Base-by-base conservation (phyloP, 1,140 invertebrate genomes). In the Phymastichus coffea region DNA sequence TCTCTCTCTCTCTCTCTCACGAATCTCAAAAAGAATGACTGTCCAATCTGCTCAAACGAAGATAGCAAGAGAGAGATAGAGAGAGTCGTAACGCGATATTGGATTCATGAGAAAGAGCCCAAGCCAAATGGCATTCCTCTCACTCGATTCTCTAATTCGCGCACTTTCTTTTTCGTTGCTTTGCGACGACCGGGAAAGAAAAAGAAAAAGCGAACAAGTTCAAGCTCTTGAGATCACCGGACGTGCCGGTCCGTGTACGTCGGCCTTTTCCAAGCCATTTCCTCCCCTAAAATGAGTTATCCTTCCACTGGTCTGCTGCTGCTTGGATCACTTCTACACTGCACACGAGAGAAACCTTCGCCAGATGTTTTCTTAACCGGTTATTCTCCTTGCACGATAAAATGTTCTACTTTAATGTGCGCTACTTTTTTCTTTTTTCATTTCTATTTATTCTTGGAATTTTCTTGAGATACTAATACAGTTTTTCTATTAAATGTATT, bases 71-170 rank as follows among this genome's bases (percentile, higher is more conserved):
- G 30, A 33, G 30, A 33, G 30, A 33, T 33, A 14, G 7, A 33
- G 9, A 35, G 17, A 49, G 35, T 33, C 25, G 30, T 46, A 37
- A 56, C 8, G 19, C 53, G 30, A 46, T 46, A 56, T 46, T 37
- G 43, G 53, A 56, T 56, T 56, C 67, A 63, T 51, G 37, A 26
- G 53, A 22, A 17, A 58, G 53, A 54, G 49, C 57, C 57, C 46
- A 64, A 62, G 58, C 61, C 12, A 52, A 52, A 54, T 54, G 43
- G 26, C 52, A 54, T 44, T 54, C 19, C 40, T 43, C 52, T 30
- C 52, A 22, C 40, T 54, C 19, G 25, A 41, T 54, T 54, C 38
- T 28, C 40, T 26, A 33, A 43, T 54, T n/a, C n/a, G n/a, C n/a
- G n/a, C n/a, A n/a, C n/a, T 20, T 6, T 20, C 7, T 22, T 40